Base-by-base conservation (phyloP, 1,140 invertebrate species). In the Nephotettix cincticeps region DNA sequence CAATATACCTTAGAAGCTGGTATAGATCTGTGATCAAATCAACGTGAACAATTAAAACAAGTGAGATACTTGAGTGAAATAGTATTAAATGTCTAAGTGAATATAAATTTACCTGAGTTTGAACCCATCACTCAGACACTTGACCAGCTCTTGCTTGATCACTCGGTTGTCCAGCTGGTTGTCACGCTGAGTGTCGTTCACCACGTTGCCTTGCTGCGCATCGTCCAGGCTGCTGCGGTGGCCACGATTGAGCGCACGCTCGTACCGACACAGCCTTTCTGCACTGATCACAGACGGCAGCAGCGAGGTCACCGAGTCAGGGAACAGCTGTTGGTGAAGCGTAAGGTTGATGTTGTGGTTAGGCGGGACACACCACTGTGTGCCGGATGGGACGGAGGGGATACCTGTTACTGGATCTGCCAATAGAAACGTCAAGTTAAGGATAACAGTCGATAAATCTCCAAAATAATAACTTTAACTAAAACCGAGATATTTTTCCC, bases 261-360 rank as follows among this genome's bases (percentile, higher is more conserved):
- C 86, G 72, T 88, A 88, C 72, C 87, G 80, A 76, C 85, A 77
- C 64, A 81, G 79, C 65, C 80, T 74, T 32, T 69, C 63, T 3
- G 58, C 47, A 19, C 63, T 67, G 64, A 72, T 69, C 13, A 69
- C 73, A 17, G 67, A 30, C 27, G 43, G 73, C 47, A 68, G 17
- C 45, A 30, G 23, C n/a, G 28, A 27, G 27, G 25, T 69, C 1
- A 70, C 32, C 23, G 45, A 40, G 3, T 91, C 87, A 23, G 91
- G 90, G 80, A 91, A 89, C 45, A 93, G 85, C 79, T 90, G 87
- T 74, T 90, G 86, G 77, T 93, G 91, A 17, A 96, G 80, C 81
- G 94, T 87, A 72, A 92, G 84, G 82, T 96, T 96, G 79, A 90
- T 89, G 81, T 93, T 92, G 72, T 91, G 90, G 75, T 86, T 65